Conservation (phyloP, 1,140 invertebrate genomes). For the Cotesia typhae region DNA sequence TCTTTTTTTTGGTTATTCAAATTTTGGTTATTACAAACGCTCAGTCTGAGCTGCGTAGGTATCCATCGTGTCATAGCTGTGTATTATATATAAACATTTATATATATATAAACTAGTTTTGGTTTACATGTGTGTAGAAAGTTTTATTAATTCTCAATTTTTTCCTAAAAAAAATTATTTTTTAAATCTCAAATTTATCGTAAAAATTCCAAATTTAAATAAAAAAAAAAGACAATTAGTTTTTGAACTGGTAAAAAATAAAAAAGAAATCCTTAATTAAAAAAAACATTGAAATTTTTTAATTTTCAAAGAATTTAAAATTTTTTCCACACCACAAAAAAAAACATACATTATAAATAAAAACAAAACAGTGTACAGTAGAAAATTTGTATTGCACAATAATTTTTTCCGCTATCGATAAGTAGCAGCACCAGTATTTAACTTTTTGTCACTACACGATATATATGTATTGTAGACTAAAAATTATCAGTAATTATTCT, state of each 20-base stretch:
- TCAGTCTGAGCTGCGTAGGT: constrained; percentile 37
- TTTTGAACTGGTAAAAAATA: too few species aligned
- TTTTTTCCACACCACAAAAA: neutral
- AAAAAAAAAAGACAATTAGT: too few species aligned
- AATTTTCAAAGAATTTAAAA: too few species aligned
- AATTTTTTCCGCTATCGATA: constrained; percentile 33
- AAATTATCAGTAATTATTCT: neutral
- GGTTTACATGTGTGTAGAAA: constrained; percentile 12
- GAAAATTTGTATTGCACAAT: constrained; percentile 32
- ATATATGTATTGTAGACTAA: constrained; percentile 21
- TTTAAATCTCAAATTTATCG: too few species aligned
- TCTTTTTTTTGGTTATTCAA: constrained; percentile 35
- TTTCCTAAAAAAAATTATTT: too few species aligned
- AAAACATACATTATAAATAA: constrained; percentile 16
- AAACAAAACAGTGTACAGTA: constrained; percentile 28
- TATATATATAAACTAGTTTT: constrained; percentile 30
- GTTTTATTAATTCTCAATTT: too few species aligned
- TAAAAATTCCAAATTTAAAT: too few species aligned
- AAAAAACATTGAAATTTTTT: too few species aligned
- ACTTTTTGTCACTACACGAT: constrained; percentile 33
- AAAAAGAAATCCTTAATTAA: too few species aligned
- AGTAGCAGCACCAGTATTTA: constrained; percentile 39
- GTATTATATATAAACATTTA: constrained; percentile 24
- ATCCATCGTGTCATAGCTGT: constrained; percentile 40
- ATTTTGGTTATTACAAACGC: constrained; percentile 34